Base-by-base conservation (phyloP, 2,797 vertebrate species). In the Takifugu rubripes region DNA sequence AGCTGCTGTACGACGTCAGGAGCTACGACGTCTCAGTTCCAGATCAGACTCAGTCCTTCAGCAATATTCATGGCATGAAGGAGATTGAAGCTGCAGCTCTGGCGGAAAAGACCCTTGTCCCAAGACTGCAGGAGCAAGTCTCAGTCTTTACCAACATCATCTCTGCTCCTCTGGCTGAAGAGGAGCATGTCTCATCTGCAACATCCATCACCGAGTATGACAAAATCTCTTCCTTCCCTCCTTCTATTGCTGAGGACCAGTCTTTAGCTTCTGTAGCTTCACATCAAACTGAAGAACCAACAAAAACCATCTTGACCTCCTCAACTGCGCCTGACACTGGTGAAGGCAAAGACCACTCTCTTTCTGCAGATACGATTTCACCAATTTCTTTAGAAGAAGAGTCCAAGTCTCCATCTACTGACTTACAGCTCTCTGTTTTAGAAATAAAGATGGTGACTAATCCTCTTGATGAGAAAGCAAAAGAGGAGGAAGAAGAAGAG, bases 121-220 rank as follows among this genome's bases (percentile, higher is more conserved):
- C 78, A 26, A 88, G 85, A 5, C 68, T 81, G 26, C 92, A 94
- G 66, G 96, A 96, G 68, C 86, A 94, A 31, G 92, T 94, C 9
- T 92, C 96, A 6, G 84, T 91, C 0, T 98, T 96, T 62, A 93
- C 95, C 36, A 95, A 95, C 79, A 94, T 98, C 60, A 93, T 98
- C 64, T 93, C 96, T 0, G 97, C 96, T 64, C 97, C 97, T 44
- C 84, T 99, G 63, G 97, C 97, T 33, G 97, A 99, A 78, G 97
- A 99, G 71, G 97, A 99, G 56, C 96, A 98, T 0, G 91, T 99
- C 46, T 99, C 97, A 16, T 98, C 96, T 10, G 96, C 96, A 27
- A 98, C 96, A 0, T 99, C 97, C 48, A 97, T 99, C 83, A 99
- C 97, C 5, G 97, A 99, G 64, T 98, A 96, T 25, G 96, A 99